Evolutionary conservation across 1,140 invertebrate genomes (phyloP).

Genomic region (Cydia strobilella): DNA sequence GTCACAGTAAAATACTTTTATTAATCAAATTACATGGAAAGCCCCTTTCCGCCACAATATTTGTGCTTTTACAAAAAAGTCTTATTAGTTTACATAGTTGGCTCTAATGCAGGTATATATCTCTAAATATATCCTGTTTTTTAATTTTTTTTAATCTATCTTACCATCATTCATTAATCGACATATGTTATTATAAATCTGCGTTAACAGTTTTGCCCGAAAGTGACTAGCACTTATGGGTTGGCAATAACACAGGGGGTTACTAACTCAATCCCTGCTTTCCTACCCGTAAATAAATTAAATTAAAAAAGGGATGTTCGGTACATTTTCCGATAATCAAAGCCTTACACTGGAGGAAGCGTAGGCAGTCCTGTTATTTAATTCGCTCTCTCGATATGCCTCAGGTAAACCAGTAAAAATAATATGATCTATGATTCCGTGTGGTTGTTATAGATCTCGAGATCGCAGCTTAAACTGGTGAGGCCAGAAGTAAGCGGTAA

Average conservation of each 20-base stretch:
- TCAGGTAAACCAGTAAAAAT: neutral
- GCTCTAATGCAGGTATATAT: too few relatives aligned
- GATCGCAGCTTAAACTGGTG: neutral
- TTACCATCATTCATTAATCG: too few relatives aligned
- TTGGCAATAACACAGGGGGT: neutral
- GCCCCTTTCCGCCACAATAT: too few relatives aligned
- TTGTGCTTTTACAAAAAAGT: too few relatives aligned
- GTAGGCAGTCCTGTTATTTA: neutral
- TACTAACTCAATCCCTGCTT: neutral
- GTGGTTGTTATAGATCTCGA: neutral
- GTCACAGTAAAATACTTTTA: too few relatives aligned
- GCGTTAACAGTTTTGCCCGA: neutral
- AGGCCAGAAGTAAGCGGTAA: neutral
- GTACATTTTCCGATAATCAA: constrained; percentile 2
- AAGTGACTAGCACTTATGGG: neutral
- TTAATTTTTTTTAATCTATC: too few relatives aligned
- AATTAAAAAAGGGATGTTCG: neutral
- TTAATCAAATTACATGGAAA: too few relatives aligned
- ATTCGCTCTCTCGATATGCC: neutral
- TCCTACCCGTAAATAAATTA: neutral
- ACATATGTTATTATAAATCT: neutral
- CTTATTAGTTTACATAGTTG: too few relatives aligned
- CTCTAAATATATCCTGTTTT: too few relatives aligned
- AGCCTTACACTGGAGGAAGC: neutral
- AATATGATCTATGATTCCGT: neutral